These are phyloP conservation scores for Perca schrenkii DNA, from an alignment of 2,113 vertebrate genomes.

Conservation along the genomic window DNA sequence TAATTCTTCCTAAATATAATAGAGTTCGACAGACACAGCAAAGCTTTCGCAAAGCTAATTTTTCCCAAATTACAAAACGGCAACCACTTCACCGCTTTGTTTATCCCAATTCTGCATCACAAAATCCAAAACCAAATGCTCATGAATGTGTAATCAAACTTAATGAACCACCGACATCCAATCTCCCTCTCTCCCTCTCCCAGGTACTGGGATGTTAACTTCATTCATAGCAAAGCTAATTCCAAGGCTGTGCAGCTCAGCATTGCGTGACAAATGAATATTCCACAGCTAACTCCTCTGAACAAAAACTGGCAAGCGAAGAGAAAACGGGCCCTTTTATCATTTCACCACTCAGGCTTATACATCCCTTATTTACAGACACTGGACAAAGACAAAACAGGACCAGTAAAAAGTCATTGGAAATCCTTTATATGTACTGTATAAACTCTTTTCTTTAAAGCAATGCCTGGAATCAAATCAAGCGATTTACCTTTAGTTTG, in stretches of 20 bases:
- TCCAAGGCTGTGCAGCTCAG: constrained; percentile 55
- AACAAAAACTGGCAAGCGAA: constrained; percentile 67
- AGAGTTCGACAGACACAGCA: constrained; percentile 11
- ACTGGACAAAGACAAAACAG: constrained; percentile 20
- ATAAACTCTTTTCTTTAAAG: constrained; percentile 32
- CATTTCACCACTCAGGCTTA: constrained; percentile 35
- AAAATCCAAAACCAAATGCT: constrained; percentile 50
- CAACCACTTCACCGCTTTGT: constrained; percentile 28
- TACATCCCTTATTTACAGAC: constrained; percentile 43
- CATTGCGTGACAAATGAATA: constrained; percentile 74
- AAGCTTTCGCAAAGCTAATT: constrained; percentile 25
- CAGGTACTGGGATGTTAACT: constrained; percentile 58
- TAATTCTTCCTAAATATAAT: constrained; percentile 24
- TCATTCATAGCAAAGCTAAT: constrained; percentile 66
- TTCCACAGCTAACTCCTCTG: constrained; percentile 62
- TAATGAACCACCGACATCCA: constrained; percentile 63
- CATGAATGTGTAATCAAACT: constrained; percentile 62
- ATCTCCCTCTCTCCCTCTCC: constrained; percentile 51
- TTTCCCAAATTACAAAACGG: constrained; percentile 44
- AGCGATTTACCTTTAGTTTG: constrained; percentile 17
- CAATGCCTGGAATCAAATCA: constrained; percentile 39
- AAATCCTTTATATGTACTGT: constrained; percentile 11
- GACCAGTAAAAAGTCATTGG: not conserved
- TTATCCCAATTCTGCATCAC: constrained; percentile 35
- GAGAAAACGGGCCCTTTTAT: constrained; percentile 53